A percentile compares a stretch with the other conserved stretches of the same genome.
Evolutionary conservation across 2,797 vertebrate genomes (phyloP).

Genomic region (Arctocebus calabarensis): DNA sequence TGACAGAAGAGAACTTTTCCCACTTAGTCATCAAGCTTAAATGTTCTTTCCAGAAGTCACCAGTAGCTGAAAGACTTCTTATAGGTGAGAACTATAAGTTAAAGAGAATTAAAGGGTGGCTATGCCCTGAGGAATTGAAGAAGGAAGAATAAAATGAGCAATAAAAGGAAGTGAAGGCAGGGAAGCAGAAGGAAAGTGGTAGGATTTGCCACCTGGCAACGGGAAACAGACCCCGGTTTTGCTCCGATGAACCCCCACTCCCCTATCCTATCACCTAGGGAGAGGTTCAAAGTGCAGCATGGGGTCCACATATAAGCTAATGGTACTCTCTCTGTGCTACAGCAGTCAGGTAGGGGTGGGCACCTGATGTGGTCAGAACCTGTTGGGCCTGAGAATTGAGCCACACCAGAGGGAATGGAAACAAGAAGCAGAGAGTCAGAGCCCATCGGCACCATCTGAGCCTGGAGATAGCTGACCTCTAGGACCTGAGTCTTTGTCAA

Average conservation of each 20-base stretch:
- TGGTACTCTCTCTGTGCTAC: not conserved
- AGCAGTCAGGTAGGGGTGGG: not conserved
- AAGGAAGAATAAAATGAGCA: not conserved
- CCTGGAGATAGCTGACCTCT: not conserved
- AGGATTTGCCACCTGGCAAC: not conserved
- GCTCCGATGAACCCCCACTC: not conserved
- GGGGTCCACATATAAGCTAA: not conserved
- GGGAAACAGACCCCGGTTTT: not conserved
- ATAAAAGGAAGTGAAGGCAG: not conserved
- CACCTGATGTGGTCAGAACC: not conserved
- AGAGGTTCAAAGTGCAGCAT: not conserved
- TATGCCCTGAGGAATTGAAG: not conserved
- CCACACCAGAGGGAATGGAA: not conserved
- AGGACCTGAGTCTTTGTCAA: not conserved
- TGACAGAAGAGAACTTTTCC: not conserved
- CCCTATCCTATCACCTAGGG: not conserved
- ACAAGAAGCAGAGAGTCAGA: not conserved
- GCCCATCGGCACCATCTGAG: not conserved
- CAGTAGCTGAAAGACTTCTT: not conserved
- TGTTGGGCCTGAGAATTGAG: not conserved
- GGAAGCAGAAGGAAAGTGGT: not conserved
- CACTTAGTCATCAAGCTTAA: not conserved
- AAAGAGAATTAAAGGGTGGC: not conserved
- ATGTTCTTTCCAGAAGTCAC: not conserved
- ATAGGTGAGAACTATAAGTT: constrained; percentile 3